phyloP scores from a whole-genome alignment of 2,113 vertebrate genomes.

The Calonectris borealis region DNA sequence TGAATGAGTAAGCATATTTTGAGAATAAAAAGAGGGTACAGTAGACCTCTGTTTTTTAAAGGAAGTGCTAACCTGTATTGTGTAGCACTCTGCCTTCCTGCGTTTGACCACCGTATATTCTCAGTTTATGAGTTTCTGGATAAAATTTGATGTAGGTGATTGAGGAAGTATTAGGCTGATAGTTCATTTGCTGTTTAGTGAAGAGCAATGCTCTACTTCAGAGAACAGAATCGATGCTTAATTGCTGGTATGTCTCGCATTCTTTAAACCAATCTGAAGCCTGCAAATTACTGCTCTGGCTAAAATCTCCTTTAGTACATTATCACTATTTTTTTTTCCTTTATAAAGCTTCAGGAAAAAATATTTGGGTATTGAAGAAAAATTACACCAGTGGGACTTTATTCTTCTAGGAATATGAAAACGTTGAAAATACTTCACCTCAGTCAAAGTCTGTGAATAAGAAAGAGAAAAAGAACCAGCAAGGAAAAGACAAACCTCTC shows the following conservation, averaged over 20 bases:
- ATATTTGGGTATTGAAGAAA: conserved; percentile 7
- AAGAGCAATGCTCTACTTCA: neutral
- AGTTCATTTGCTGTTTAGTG: neutral
- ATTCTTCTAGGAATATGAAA: conserved; percentile 76
- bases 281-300: neutral
- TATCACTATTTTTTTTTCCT: neutral
- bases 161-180: neutral
- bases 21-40: neutral
- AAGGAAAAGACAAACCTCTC: conserved; percentile 89
- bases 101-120: neutral
- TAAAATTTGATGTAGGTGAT: neutral
- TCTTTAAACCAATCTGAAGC: neutral
- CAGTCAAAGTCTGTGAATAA: conserved; percentile 83
- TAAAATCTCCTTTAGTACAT: neutral
- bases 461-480: conserved; percentile 90
- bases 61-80: neutral
- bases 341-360: neutral
- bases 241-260: neutral
- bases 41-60: neutral
- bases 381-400: conserved; percentile 1
- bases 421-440: conserved; percentile 76
- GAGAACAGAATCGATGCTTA: neutral
- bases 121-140: neutral
- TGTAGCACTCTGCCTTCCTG: neutral
- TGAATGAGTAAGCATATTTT: neutral